phyloP scores from a whole-genome alignment of 2,113 vertebrate genomes.

The Seriola dumerili region DNA sequence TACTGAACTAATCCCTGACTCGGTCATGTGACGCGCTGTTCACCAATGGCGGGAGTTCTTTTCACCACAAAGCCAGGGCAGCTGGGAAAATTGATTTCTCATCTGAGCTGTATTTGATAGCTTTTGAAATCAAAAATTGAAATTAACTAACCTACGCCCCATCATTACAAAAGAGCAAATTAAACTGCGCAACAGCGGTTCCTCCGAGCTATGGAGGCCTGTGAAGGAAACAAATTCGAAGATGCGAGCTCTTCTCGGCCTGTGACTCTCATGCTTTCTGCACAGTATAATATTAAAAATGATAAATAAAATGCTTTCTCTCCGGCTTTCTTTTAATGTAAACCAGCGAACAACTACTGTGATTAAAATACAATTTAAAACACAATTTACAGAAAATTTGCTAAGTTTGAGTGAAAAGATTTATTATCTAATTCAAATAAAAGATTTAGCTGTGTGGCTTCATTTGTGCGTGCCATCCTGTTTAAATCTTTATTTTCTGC shows the following conservation, averaged over 20 bases:
- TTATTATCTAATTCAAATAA: conserved; percentile 16
- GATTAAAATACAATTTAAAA: conserved; percentile 13
- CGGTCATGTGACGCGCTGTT: conserved; percentile 88
- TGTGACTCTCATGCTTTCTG: conserved; percentile 26
- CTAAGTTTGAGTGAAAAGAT: background rate
- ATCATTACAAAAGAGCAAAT: conserved; percentile 99
- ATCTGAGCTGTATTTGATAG: conserved; percentile 99
- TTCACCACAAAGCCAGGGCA: conserved; percentile 95
- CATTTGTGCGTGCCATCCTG: background rate
- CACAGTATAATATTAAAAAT: conserved; percentile 35
- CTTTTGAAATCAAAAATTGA: conserved; percentile 99
- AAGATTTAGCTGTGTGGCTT: background rate
- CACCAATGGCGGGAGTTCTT: conserved; percentile 89
- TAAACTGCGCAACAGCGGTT: conserved; percentile 93
- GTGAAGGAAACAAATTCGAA: conserved; percentile 93
- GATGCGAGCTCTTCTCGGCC: conserved; percentile 80
- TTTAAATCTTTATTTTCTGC: background rate
- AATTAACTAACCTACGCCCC: conserved; percentile 99
- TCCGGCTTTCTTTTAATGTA: background rate
- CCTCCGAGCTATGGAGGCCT: conserved; percentile 89
- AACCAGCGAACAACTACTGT: background rate
- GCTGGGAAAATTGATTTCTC: conserved; percentile 99
- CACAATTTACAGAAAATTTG: conserved; percentile 13
- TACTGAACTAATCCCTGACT: conserved; percentile 97
- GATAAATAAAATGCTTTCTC: background rate